Evolutionary conservation across 2,797 vertebrate genomes (phyloP), one percentile per base, ranked within the genome.

Genomic region (Columba guinea): DNA sequence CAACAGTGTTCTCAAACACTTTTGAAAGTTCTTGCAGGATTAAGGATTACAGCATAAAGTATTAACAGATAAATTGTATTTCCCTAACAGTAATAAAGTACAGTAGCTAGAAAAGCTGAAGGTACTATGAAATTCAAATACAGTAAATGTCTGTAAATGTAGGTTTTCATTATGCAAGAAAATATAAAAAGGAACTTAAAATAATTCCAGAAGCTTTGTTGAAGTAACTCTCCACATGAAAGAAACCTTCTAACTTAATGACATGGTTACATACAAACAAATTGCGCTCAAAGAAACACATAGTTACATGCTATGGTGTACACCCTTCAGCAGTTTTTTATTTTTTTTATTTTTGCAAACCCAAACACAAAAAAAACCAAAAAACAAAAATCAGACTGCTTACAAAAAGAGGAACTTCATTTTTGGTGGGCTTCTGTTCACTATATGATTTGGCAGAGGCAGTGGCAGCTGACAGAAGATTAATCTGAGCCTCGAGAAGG

Each of bases 351-450:
- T 95, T 73, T 52, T 81, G 80, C 87, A 96, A 97, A 97, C 76
- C 68, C 96, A 97, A 97, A 97, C 87, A 95, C 34, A 13, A 26
- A 22, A 92, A 91, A 94, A 88, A 10, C 37, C 37, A 84, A 96
- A 95, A 91, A 39, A 11, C 37, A 44, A 96, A 96, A 97, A 97
- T 94, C 96, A 97, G 96, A 79, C 95, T 90, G 96, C 97, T 98
- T 97, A 97, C 97, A 97, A 98, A 98, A 98, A 98, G 97, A 97
- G 98, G 98, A 98, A 98, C 97, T 98, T 98, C 94, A 96, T 94
- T 97, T 95, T 97, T 96, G 94, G 96, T 59, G 79, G 97, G 89
- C 97, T 97, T 97, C 97, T 97, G 96, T 95, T 97, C 96, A 91
- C 93, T 97, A 44, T 97, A 95, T 96, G 94, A 96, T 97, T 96